phyloP scores from a whole-genome alignment of 1,140 invertebrate species.

The Aplysia californica region DNA sequence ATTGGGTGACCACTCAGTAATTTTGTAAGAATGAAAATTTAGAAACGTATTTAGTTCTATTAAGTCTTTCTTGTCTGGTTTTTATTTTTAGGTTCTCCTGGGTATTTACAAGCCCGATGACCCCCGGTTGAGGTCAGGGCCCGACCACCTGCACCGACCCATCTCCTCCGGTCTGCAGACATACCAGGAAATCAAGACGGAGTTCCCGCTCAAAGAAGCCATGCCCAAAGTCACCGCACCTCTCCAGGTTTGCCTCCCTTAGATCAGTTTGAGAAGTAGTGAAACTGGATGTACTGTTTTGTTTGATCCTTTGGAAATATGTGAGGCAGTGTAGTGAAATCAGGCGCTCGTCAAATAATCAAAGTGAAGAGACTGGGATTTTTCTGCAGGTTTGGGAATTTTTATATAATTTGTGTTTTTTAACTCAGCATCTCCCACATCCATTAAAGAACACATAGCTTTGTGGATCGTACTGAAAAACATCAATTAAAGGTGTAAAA shows the following conservation, averaged over 20 bases:
- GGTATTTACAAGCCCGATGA: slow-evolving; percentile 10
- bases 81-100: slow-evolving; percentile 12
- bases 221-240: slow-evolving; percentile 81
- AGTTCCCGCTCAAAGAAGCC: slow-evolving; percentile 84
- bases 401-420: neutral
- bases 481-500: too few species aligned
- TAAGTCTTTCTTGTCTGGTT: too few species aligned
- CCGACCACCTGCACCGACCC: slow-evolving; percentile 61
- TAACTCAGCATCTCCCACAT: neutral
- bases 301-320: neutral
- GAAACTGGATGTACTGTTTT: neutral
- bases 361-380: neutral
- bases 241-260: slow-evolving; percentile 70
- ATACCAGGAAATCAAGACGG: slow-evolving; percentile 77
- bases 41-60: neutral
- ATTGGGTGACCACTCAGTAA: too few species aligned
- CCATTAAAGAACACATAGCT: too few species aligned
- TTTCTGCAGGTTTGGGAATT: neutral
- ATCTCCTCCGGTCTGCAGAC: slow-evolving; percentile 78
- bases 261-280: neutral
- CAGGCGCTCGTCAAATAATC: neutral
- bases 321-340: neutral
- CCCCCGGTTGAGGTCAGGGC: slow-evolving; percentile 9
- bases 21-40: too few species aligned
- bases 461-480: too few species aligned